Evolutionary conservation across 2,113 vertebrate genomes (phyloP), one percentile per base, ranked within the genome.

Genomic region (Ammodytes dubius): DNA sequence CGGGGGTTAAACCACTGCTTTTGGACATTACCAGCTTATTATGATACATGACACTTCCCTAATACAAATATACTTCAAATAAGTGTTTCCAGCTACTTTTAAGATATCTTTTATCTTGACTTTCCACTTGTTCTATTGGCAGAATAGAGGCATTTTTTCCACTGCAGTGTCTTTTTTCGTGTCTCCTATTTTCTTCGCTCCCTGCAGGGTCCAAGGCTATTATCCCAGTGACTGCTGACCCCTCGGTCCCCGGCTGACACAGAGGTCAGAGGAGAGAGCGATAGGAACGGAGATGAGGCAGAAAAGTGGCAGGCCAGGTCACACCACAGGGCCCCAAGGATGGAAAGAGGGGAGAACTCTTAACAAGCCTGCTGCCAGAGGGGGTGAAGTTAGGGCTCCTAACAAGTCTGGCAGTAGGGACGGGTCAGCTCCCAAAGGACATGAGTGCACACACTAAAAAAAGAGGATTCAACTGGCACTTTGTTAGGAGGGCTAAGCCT

Each of bases 211-310:
- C 66, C 37, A 1, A 63, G 65, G 64, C 63, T 66, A 50, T 85
- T 79, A 86, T 68, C 75, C 68, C 70, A 43, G 42, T 66, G 54
- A 58, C 61, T 70, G 54, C 71, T 86, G 81, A 84, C 85, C 77
- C 81, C 49, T 69, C 27, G 73, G 68, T 64, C 60, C 27, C 78
- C 2, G 57, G 50, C 56, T 83, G 67, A 69, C 72, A 81, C 35
- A 53, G 56, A 57, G 81, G 83, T 86, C 81, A 83, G 42, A 69
- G 71, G 71, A 42, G 77, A 67, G 82, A 74, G 68, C n/a, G 77
- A 89, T 8, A 70, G 69, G 70, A 86, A 69, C 12, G 47, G 66
- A 85, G 81, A 81, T 84, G 77, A 85, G 81, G 84, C 79, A 87
- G 80, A 84, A 85, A 88, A 90, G 69, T 88, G 79, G 43, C 74